These are phyloP conservation scores for Plemyria rubiginata DNA, from an alignment of 2,888 invertebrate species.

Conservation along the genomic window DNA sequence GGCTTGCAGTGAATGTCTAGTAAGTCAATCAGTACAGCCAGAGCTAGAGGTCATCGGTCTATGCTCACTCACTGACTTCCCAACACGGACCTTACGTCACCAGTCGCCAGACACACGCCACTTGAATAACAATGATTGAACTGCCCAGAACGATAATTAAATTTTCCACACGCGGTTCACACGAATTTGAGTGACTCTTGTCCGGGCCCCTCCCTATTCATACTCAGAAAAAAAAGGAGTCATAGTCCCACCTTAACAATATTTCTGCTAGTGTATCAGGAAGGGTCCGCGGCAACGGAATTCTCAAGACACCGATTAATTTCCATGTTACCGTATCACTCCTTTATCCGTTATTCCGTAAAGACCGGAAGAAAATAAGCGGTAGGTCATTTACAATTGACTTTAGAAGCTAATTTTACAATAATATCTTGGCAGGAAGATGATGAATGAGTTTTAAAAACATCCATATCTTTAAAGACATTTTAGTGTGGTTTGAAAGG, in stretches of 20 bases:
- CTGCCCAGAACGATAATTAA: conserved; percentile 74
- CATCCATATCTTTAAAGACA: conserved; percentile 21
- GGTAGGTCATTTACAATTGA: conserved; percentile 35
- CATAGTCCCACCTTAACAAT: conserved; percentile 48
- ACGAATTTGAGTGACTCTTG: conserved; percentile 51
- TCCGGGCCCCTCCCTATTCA: conserved; percentile 46
- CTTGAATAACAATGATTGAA: conserved; percentile 77
- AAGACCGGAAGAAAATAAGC: conserved; percentile 50
- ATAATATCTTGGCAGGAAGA: conserved; percentile 19
- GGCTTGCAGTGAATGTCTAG: conserved; percentile 15
- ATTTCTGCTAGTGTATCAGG: conserved; percentile 53
- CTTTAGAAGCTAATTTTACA: conserved; percentile 21
- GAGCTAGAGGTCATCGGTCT: conserved; percentile 72
- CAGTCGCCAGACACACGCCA: conserved; percentile 70
- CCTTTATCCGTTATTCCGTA: conserved; percentile 53
- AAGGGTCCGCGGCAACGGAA: conserved; percentile 49
- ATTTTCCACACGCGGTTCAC: conserved; percentile 74
- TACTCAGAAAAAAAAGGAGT: conserved; percentile 44
- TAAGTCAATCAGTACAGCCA: conserved; percentile 49
- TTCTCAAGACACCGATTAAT: conserved; percentile 67
- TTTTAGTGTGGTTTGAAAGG: conserved; percentile 29
- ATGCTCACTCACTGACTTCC: conserved; percentile 48
- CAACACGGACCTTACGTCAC: conserved; percentile 73
- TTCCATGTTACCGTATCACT: conserved; percentile 56
- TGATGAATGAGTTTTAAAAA: conserved; percentile 11